These are phyloP conservation scores for Rostratula benghalensis DNA, from an alignment of 2,113 vertebrate species.

Conservation along the genomic window DNA sequence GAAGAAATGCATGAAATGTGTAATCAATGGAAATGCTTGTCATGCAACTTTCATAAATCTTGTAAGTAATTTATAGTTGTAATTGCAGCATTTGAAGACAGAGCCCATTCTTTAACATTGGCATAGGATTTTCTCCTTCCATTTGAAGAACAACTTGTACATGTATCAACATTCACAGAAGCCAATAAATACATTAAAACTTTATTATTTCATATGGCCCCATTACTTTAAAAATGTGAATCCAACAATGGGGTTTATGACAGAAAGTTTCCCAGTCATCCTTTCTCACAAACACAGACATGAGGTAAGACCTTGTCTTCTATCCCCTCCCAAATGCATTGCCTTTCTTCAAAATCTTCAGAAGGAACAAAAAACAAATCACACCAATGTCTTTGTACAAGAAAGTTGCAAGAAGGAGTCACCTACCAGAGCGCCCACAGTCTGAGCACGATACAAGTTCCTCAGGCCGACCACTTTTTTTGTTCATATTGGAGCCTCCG, in stretches of 20 bases:
- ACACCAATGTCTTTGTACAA: neutral
- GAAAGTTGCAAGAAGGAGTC: slow-evolving; percentile 49
- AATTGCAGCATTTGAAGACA: slow-evolving; percentile 50
- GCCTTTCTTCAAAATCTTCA: slow-evolving; percentile 9
- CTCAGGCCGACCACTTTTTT: slow-evolving; percentile 91
- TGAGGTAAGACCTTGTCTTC: neutral
- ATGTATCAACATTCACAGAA: neutral
- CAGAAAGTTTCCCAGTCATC: neutral
- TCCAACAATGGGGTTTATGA: neutral
- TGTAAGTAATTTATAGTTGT: slow-evolving; percentile 48
- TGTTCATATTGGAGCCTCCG: slow-evolving; percentile 90
- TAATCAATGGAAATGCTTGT: slow-evolving; percentile 54
- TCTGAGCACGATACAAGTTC: slow-evolving; percentile 92
- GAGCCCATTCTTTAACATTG: slow-evolving; percentile 21
- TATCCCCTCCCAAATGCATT: neutral
- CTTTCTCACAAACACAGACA: slow-evolving; percentile 35
- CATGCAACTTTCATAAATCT: slow-evolving; percentile 53
- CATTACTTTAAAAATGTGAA: slow-evolving; percentile 23
- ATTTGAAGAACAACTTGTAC: slow-evolving; percentile 14
- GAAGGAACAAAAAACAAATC: neutral
- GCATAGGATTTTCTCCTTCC: neutral
- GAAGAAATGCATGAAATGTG: slow-evolving; percentile 67
- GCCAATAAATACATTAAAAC: slow-evolving; percentile 19
- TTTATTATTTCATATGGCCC: neutral
- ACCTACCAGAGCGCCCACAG: slow-evolving; percentile 94